Conservation (phyloP, 2,113 vertebrate genomes). For the Erinaceus europaeus region DNA sequence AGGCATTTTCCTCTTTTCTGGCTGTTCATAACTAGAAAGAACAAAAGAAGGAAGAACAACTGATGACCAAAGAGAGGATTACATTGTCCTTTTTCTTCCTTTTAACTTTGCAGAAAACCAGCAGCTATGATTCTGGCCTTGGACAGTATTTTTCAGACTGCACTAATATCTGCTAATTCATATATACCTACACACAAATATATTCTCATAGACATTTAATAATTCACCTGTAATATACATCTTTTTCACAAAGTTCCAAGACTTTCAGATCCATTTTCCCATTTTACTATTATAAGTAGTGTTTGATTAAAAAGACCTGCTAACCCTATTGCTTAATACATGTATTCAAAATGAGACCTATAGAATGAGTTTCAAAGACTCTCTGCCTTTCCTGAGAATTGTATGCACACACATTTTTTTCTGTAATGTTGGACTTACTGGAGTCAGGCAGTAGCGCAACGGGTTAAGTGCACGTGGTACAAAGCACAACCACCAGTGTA, state of each 20-base stretch:
- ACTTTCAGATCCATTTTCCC: neutral
- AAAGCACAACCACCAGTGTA: too few relatives aligned
- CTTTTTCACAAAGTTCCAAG: neutral
- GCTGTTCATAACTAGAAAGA: neutral
- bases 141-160: neutral
- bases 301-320: neutral
- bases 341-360: neutral
- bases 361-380: neutral
- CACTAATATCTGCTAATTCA: neutral
- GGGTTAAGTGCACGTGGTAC: too few relatives aligned
- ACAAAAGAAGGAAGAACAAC: constrained; percentile 31
- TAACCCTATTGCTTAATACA: neutral
- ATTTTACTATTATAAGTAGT: neutral
- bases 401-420: fast-evolving
- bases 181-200: neutral
- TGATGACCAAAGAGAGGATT: neutral
- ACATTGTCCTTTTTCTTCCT: constrained; percentile 28
- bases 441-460: too few relatives aligned
- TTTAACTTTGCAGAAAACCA: constrained; percentile 36
- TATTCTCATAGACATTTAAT: neutral
- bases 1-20: neutral
- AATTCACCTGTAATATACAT: neutral
- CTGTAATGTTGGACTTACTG: too few relatives aligned
- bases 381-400: neutral
- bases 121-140: neutral